Percentiles rank a stretch among this genome's conserved stretches.
phyloP scores from a whole-genome alignment of 2,113 vertebrate genomes.

The Cervus canadensis region DNA sequence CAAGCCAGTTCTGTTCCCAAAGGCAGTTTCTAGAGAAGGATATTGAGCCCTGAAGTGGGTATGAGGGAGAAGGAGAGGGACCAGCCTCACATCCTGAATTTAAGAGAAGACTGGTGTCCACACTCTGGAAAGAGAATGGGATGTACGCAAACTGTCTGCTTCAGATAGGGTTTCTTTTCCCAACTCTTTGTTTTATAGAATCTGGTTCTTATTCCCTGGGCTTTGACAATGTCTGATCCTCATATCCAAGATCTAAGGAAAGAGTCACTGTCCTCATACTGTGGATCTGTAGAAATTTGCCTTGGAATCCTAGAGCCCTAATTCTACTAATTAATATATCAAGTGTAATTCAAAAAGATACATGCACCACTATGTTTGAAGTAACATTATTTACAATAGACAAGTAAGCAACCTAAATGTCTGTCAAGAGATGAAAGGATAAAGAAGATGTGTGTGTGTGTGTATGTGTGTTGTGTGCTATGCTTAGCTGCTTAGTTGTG shows the following conservation, averaged over 20 bases:
- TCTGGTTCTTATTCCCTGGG: not conserved
- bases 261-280: not conserved
- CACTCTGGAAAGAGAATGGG: not conserved
- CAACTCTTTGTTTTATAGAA: not conserved
- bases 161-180: not conserved
- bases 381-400: not conserved
- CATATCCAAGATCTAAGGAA: not conserved
- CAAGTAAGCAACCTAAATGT: not conserved
- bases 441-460: not conserved
- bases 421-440: not conserved
- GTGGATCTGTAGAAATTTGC: not conserved
- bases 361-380: accelerated
- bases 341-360: not conserved
- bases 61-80: too few species aligned
- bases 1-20: not conserved
- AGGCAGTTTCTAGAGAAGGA: not conserved
- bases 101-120: not conserved
- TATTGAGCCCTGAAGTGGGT: not conserved
- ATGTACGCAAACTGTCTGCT: not conserved
- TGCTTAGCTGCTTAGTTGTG: too few species aligned
- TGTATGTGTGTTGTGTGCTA: too few species aligned
- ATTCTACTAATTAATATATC: not conserved
- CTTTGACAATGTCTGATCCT: not conserved
- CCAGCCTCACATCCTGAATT: not conserved
- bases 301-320: not conserved